Evolutionary conservation across 2,888 invertebrate genomes (phyloP).

Genomic region (Plagodis pulveraria): DNA sequence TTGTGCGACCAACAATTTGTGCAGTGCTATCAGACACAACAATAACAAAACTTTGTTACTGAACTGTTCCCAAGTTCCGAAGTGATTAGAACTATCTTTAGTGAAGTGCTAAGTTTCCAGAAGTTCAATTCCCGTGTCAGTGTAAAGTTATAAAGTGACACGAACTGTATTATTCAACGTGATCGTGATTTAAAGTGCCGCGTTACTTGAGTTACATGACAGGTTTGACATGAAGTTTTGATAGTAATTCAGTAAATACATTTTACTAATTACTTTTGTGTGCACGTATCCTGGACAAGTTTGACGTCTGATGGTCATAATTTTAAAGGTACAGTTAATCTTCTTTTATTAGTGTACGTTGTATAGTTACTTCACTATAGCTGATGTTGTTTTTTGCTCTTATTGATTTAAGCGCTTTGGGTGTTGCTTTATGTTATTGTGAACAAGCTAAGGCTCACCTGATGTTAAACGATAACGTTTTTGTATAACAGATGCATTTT

Average conservation of each 20-base stretch:
- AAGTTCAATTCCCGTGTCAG: conserved; percentile 53
- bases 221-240: conserved; percentile 50
- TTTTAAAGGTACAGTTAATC: conserved; percentile 47
- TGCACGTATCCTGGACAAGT: conserved; percentile 40
- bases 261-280: conserved; percentile 48
- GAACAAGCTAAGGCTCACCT: no score
- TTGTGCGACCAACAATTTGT: conserved; percentile 51
- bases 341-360: no score
- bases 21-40: conserved; percentile 62
- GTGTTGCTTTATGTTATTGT: no score
- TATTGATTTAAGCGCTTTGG: no score
- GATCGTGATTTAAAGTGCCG: conserved; percentile 58
- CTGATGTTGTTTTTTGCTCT: no score
- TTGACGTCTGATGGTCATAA: conserved; percentile 48
- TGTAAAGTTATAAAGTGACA: conserved; percentile 62
- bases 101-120: conserved; percentile 69
- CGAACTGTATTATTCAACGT: conserved; percentile 47
- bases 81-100: conserved; percentile 51
- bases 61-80: conserved; percentile 13
- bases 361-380: neutral
- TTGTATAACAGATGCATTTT: no score
- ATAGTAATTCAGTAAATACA: conserved; percentile 52
- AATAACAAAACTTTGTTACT: conserved; percentile 36
- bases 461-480: no score
- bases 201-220: conserved; percentile 54